Conservation (phyloP, 2,888 invertebrate genomes). For the Heliconius sara region DNA sequence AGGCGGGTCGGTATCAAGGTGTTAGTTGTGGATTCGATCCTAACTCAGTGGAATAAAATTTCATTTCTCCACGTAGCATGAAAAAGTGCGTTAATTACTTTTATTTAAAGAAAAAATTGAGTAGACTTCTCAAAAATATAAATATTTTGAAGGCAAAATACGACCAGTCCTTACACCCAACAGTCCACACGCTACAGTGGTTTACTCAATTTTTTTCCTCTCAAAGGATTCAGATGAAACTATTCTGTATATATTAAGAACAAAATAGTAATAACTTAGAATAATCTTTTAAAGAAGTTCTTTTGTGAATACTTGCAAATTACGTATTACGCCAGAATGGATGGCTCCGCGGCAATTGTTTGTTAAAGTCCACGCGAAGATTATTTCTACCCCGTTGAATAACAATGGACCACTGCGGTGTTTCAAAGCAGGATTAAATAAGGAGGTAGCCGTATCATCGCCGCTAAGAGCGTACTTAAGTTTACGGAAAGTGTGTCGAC, state of each 20-base stretch:
- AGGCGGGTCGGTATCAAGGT: too few species aligned
- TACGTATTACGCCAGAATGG: conserved; percentile 64
- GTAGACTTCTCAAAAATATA: not conserved
- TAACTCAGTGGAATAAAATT: too few species aligned
- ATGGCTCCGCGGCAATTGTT: conserved; percentile 74
- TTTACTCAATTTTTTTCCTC: not conserved
- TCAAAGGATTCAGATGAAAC: not conserved
- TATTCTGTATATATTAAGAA: not conserved
- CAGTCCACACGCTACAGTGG: not conserved
- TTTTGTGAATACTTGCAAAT: conserved; percentile 63
- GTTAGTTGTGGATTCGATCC: too few species aligned
- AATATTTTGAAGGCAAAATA: not conserved
- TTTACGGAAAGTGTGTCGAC: conserved; percentile 79
- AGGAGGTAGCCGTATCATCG: conserved; percentile 79
- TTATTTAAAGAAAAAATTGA: not conserved
- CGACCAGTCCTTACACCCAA: too few species aligned
- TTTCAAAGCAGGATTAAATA: conserved; percentile 77
- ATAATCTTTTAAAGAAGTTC: conserved; percentile 33
- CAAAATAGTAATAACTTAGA: conserved; percentile 11
- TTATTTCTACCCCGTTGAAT: conserved; percentile 72
- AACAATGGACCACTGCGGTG: conserved; percentile 77
- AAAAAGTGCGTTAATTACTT: not conserved
- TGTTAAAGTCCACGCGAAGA: conserved; percentile 69
- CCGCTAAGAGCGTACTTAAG: conserved; percentile 78
- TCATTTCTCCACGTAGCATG: too few species aligned